Evolutionary conservation across 1,140 invertebrate genomes (phyloP).

Genomic region (Drosophila sulfurigaster): DNA sequence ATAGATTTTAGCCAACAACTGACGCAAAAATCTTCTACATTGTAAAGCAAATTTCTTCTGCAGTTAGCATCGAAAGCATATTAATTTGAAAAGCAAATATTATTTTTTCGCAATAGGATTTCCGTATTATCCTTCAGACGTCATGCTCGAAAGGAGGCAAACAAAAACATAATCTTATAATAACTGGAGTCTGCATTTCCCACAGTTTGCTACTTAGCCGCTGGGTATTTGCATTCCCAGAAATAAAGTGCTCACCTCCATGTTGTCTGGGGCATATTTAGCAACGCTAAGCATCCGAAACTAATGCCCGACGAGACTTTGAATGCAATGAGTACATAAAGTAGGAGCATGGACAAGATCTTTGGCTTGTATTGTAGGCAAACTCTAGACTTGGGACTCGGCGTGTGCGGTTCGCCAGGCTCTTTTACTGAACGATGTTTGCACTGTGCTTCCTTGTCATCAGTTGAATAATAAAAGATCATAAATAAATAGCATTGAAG

Average conservation of each 20-base stretch:
- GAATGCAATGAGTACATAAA: not conserved
- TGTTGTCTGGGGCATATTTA: slow-evolving; percentile 36
- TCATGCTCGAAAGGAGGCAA: not conserved
- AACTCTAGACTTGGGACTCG: slow-evolving; percentile 31
- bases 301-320: slow-evolving; percentile 55
- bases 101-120: not conserved
- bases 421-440: slow-evolving; percentile 27
- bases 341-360: slow-evolving; percentile 5
- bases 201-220: slow-evolving; percentile 45
- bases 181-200: not conserved
- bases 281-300: slow-evolving; percentile 66
- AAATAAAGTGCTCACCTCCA: slow-evolving; percentile 42
- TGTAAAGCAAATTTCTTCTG: too few relatives aligned
- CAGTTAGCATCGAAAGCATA: not conserved
- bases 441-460: slow-evolving; percentile 54
- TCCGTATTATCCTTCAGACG: not conserved
- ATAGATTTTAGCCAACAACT: too few relatives aligned
- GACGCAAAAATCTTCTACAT: too few relatives aligned
- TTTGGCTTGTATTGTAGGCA: not conserved
- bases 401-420: slow-evolving; percentile 75
- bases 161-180: slow-evolving; percentile 11
- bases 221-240: slow-evolving; percentile 36
- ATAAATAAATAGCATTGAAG: slow-evolving; percentile 75
- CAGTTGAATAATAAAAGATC: slow-evolving; percentile 76
- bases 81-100: not conserved